phyloP scores from a whole-genome alignment of 1,140 invertebrate species.

The Apis mellifera region DNA sequence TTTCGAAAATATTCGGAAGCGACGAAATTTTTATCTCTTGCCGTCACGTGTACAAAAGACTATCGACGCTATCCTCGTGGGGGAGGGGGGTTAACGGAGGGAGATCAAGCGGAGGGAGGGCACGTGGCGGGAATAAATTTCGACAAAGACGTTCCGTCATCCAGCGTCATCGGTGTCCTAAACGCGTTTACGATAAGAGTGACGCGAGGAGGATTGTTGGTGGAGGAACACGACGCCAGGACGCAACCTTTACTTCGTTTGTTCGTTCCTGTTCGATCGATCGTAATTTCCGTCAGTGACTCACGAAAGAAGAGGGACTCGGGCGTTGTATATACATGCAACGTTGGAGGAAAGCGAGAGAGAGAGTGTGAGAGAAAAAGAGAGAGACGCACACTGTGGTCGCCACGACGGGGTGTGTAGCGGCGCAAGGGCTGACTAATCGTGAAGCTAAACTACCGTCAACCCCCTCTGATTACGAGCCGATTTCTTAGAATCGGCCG shows the following conservation, averaged over 20 bases:
- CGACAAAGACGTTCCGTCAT: conserved; percentile 60
- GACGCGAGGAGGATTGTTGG: conserved; percentile 38
- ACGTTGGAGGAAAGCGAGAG: background rate
- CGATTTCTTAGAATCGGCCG: conserved; percentile 54
- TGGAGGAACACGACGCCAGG: conserved; percentile 20
- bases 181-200: conserved; percentile 63
- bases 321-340: conserved; percentile 14
- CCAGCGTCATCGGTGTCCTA: conserved; percentile 58
- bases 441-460: conserved; percentile 55
- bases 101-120: conserved; percentile 46
- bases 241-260: conserved; percentile 49
- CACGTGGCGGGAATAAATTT: conserved; percentile 63
- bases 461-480: conserved; percentile 31
- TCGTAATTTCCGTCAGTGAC: conserved; percentile 77
- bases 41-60: conserved; percentile 51
- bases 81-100: conserved; percentile 18
- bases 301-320: conserved; percentile 67
- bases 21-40: conserved; percentile 11
- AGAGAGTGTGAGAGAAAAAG: background rate
- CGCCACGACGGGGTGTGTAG: conserved; percentile 51
- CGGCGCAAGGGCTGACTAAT: conserved; percentile 72
- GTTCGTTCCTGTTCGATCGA: conserved; percentile 69
- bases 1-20: background rate
- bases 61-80: conserved; percentile 51
- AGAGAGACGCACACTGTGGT: conserved; percentile 54